phyloP scores from a whole-genome alignment of 2,113 vertebrate genomes.

The Monopterus albus region DNA sequence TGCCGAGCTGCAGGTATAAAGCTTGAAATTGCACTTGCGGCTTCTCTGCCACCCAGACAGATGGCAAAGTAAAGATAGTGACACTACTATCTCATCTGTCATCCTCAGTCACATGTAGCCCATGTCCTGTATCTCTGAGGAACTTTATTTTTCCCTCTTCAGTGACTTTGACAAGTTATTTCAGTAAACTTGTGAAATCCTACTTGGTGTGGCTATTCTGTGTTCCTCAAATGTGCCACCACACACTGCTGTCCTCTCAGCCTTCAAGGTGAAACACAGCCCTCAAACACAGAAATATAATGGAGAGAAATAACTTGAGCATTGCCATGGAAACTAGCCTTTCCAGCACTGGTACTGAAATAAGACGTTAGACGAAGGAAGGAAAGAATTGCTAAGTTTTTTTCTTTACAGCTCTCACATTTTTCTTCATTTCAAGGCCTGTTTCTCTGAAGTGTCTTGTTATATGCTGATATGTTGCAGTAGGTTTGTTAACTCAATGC shows the following conservation, averaged over 20 bases:
- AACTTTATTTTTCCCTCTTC: neutral
- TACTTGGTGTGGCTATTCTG: slow-evolving; percentile 14
- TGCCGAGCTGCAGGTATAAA: slow-evolving; percentile 34
- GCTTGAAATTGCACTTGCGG: slow-evolving; percentile 52
- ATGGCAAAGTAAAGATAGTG: slow-evolving; percentile 55
- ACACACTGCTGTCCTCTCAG: slow-evolving; percentile 59
- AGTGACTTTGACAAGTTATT: slow-evolving; percentile 27
- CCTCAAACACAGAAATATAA: slow-evolving; percentile 57
- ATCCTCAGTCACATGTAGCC: neutral
- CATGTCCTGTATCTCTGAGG: neutral
- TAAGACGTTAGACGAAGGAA: slow-evolving; percentile 36
- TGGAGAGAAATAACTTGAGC: slow-evolving; percentile 40
- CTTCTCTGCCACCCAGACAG: slow-evolving; percentile 44
- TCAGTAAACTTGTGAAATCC: slow-evolving; percentile 21
- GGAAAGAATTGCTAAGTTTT: slow-evolving; percentile 51
- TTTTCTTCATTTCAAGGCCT: slow-evolving; percentile 56
- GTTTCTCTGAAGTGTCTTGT: slow-evolving; percentile 58
- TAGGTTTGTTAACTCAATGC: slow-evolving; percentile 59
- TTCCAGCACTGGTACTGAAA: slow-evolving; percentile 24
- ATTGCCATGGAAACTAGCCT: slow-evolving; percentile 74
- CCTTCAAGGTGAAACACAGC: slow-evolving; percentile 64
- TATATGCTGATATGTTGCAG: slow-evolving; percentile 52
- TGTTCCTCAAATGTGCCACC: slow-evolving; percentile 50
- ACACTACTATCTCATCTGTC: neutral
- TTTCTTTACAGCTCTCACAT: slow-evolving; percentile 64